Evolutionary conservation across 2,888 invertebrate genomes (phyloP), one percentile per base, ranked within the genome.

Genomic region (Sacculina carcini): DNA sequence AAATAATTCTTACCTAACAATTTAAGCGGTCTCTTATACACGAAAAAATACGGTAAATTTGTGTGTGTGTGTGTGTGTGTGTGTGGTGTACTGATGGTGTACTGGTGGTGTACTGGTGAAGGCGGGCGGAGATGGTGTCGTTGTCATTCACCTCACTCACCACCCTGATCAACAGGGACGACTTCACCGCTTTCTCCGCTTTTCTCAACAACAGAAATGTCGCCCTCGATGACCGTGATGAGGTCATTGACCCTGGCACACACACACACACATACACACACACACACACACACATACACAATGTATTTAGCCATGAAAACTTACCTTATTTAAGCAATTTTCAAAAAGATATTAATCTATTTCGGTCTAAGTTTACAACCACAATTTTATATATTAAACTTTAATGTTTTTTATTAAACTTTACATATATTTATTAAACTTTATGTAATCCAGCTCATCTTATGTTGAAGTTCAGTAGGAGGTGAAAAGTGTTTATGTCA

Each of bases 171-270:
- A 48, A 50, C 31, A 53, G 55, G 21, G 55, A 85, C 67, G 80
- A 82, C 67, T 71, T 79, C 60, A 71, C 71, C 56, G 84, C 80
- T 60, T 71, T 87, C 55, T 80, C 81, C 62, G 74, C 75, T 61
- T 83, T 83, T 68, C 72, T 87, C 61, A 78, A 79, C 62, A 82
- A 77, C 65, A 81, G 55, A 4, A 52, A 61, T n/a, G 71, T 79
- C 59, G 76, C 76, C 62, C 73, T 86, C 60, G 86, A 87, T 66
- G 86, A 86, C 67, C 74, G 75, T 61, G 86, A 87, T 68, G 86
- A 86, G 71, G 85, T 82, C 66, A 69, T 63, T 44, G 28, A 12
- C 4, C 14, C 14, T 7, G 2, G 7, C 9, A 3, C 12, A 36
- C 16, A 9, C 36, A n/a, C n/a, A n/a, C n/a, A n/a, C n/a, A n/a